phyloP scores from a whole-genome alignment of 2,888 invertebrate species.

The Coleophora flavipennella region DNA sequence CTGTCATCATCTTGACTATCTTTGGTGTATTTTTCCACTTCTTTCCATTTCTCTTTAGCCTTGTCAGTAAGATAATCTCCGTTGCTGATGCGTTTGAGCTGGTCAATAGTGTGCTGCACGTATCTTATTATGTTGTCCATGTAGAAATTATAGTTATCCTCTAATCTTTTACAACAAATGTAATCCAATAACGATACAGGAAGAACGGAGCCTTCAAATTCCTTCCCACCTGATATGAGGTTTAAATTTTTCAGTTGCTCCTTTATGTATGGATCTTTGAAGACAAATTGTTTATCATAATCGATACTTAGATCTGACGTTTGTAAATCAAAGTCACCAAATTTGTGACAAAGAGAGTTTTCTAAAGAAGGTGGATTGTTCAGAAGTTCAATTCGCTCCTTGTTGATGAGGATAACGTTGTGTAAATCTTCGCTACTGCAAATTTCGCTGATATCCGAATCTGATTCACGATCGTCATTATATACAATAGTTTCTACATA shows the following conservation, averaged over 20 bases:
- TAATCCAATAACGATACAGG: slow-evolving; percentile 52
- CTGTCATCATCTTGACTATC: slow-evolving; percentile 15
- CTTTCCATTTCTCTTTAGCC: slow-evolving; percentile 57
- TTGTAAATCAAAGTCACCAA: slow-evolving; percentile 38
- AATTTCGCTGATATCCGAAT: slow-evolving; percentile 43
- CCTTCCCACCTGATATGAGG: slow-evolving; percentile 22
- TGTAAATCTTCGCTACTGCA: slow-evolving; percentile 40
- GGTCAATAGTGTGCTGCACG: slow-evolving; percentile 55
- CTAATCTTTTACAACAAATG: slow-evolving; percentile 49
- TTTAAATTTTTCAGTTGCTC: slow-evolving; percentile 37
- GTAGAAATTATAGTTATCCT: slow-evolving; percentile 54
- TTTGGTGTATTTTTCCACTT: slow-evolving; percentile 22
- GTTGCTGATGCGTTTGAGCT: slow-evolving; percentile 60
- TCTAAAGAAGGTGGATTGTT: slow-evolving; percentile 32
- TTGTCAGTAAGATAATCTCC: slow-evolving; percentile 58
- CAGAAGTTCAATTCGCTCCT: slow-evolving; percentile 44
- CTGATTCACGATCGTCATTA: slow-evolving; percentile 45
- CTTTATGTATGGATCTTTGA: slow-evolving; percentile 40
- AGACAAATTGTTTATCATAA: slow-evolving; percentile 35
- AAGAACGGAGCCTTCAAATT: slow-evolving; percentile 27
- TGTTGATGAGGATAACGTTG: slow-evolving; percentile 37
- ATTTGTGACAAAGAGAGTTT: slow-evolving; percentile 46
- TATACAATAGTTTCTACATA: slow-evolving; percentile 51
- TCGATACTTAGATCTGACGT: slow-evolving; percentile 26
- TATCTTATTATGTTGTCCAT: slow-evolving; percentile 59